Conservation (phyloP, 2,888 invertebrate genomes). For the Ceraclea dissimilis region DNA sequence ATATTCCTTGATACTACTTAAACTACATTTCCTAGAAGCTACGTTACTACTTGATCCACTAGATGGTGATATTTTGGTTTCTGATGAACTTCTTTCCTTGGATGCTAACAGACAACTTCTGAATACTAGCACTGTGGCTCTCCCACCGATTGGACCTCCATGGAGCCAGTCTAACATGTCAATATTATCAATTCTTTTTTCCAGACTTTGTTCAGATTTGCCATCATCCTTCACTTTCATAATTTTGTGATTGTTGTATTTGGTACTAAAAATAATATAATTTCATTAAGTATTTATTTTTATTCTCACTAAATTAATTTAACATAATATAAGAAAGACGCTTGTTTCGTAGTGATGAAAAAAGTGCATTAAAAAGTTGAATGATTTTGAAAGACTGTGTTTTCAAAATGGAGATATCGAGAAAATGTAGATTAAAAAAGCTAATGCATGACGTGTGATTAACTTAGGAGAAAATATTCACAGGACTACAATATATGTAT, state of each 20-base stretch:
- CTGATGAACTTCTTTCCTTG: constrained; percentile 35
- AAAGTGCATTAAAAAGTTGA: no score
- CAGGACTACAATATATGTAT: no score
- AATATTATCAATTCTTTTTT: constrained; percentile 7
- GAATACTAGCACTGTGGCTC: constrained; percentile 59
- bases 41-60: constrained; percentile 24
- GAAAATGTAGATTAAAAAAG: no score
- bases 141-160: constrained; percentile 54
- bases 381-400: no score
- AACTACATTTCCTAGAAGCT: constrained; percentile 3
- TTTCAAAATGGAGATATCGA: no score
- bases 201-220: constrained; percentile 1
- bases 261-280: neutral
- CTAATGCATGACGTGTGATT: no score
- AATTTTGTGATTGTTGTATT: constrained; percentile 7
- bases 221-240: constrained; percentile 23
- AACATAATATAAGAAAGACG: no score
- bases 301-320: no score
- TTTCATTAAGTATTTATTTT: no score
- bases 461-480: no score
- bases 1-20: neutral
- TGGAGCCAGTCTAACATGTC: constrained; percentile 45
- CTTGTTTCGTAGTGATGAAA: no score
- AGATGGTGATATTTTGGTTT: constrained; percentile 36
- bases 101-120: constrained; percentile 55